phyloP scores from a whole-genome alignment of 1,140 invertebrate genomes.

The Grapholita molesta region DNA sequence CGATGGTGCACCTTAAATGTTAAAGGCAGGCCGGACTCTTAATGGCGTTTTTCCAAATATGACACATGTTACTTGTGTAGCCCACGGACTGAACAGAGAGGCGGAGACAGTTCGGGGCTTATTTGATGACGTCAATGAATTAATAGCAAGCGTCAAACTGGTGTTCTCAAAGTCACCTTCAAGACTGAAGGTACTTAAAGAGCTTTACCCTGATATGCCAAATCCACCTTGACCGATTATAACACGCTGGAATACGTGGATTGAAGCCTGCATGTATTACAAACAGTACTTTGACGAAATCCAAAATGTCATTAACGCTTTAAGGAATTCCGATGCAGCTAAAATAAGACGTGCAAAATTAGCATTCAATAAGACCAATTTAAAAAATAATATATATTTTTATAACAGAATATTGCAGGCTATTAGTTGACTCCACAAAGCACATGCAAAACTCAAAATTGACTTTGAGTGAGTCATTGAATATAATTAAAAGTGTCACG shows the following conservation, averaged over 20 bases:
- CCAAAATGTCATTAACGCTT: background rate
- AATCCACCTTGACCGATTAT: slow-evolving; percentile 38
- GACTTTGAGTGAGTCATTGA: background rate
- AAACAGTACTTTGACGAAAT: background rate
- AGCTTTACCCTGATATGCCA: slow-evolving; percentile 29
- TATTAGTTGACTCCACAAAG: background rate
- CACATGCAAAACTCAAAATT: background rate
- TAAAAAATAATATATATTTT: background rate
- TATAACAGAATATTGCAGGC: background rate
- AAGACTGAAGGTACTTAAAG: slow-evolving; percentile 30
- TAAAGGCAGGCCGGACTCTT: slow-evolving; percentile 28
- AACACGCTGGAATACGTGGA: slow-evolving; percentile 46
- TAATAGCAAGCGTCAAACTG: slow-evolving; percentile 37
- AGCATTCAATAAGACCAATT: background rate
- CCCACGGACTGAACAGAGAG: slow-evolving; percentile 41
- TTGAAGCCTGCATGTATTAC: slow-evolving; percentile 12
- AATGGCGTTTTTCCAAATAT: slow-evolving; percentile 30
- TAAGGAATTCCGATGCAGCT: background rate
- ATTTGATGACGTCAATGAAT: slow-evolving; percentile 31
- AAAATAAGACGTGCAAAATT: slow-evolving; percentile 4
- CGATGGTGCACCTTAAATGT: slow-evolving; percentile 50
- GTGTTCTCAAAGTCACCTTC: slow-evolving; percentile 41
- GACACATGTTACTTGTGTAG: slow-evolving; percentile 45
- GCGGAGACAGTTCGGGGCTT: slow-evolving; percentile 37
- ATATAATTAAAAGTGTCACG: background rate